A percentile compares a stretch with the other conserved stretches of the same genome.
These are phyloP conservation scores for Peromyscus maniculatus DNA, from an alignment of 2,113 vertebrate species.

Conservation along the genomic window DNA sequence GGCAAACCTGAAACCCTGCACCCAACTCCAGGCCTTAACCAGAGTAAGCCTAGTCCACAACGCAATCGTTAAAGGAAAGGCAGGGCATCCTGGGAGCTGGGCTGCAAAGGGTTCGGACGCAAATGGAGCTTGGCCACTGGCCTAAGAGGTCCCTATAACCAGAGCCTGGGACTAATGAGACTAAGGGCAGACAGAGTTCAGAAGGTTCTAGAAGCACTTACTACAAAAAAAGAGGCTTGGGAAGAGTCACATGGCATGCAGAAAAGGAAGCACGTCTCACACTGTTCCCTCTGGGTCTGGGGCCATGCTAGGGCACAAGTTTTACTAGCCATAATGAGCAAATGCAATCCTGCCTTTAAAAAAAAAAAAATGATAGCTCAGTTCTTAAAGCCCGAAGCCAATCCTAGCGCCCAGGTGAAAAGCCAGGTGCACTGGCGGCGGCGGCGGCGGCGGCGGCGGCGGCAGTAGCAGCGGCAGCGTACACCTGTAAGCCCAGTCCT, in stretches of 20 bases:
- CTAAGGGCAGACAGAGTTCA: not conserved
- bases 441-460: too few relatives aligned
- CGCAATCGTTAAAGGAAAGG: not conserved
- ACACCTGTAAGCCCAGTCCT: not conserved
- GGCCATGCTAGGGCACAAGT: not conserved
- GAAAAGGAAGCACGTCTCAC: not conserved
- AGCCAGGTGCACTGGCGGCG: too few relatives aligned
- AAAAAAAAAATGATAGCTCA: not conserved
- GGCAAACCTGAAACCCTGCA: not conserved
- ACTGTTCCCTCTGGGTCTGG: not conserved
- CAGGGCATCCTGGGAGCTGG: not conserved
- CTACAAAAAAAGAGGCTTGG: not conserved
- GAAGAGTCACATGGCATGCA: not conserved
- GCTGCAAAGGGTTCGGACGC: not conserved
- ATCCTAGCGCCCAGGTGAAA: not conserved
- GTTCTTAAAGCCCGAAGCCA: not conserved
- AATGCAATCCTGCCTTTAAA: not conserved
- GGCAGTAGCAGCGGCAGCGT: rapidly evolving
- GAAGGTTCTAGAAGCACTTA: constrained; percentile 1
- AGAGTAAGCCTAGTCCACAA: not conserved
- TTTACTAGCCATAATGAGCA: not conserved
- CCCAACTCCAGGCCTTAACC: not conserved
- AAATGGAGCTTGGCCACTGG: not conserved
- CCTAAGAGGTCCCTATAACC: not conserved
- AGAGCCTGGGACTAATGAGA: not conserved